Percentiles rank a stretch among this genome's conserved stretches.
Conservation (phyloP, 2,888 invertebrate genomes). For the Panorpa germanica region DNA sequence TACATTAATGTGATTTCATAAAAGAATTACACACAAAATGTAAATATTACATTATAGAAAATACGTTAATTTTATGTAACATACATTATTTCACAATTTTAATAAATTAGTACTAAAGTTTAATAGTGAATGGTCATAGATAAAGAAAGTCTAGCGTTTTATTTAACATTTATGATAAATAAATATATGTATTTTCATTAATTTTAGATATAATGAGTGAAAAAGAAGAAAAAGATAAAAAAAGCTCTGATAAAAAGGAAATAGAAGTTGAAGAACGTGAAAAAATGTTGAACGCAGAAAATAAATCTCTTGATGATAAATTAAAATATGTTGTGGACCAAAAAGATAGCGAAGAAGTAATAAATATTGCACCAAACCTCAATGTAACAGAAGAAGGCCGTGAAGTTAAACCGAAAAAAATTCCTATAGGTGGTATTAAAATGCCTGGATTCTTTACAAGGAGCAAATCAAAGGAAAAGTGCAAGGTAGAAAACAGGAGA, state of each 20-base stretch:
- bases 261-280: constrained; percentile 46
- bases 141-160: too few species aligned
- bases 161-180: too few species aligned
- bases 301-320: constrained; percentile 31
- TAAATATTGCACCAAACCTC: constrained; percentile 32
- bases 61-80: too few species aligned
- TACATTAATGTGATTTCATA: too few species aligned
- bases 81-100: too few species aligned
- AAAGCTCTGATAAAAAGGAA: constrained; percentile 42
- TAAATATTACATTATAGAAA: too few species aligned
- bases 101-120: too few species aligned
- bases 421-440: constrained; percentile 74
- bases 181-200: too few species aligned
- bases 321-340: constrained; percentile 12
- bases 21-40: too few species aligned
- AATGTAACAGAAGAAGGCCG: constrained; percentile 44
- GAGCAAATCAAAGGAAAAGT: constrained; percentile 52
- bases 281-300: constrained; percentile 38
- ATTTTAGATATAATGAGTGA: constrained; percentile 15
- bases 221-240: constrained; percentile 22
- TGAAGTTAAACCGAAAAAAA: constrained; percentile 62
- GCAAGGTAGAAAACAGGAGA: constrained; percentile 39
- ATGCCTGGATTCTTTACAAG: constrained; percentile 72
- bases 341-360: constrained; percentile 25
- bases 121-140: too few species aligned